These are phyloP conservation scores for Glossophaga mutica DNA, from an alignment of 2,797 vertebrate genomes.

Conservation along the genomic window DNA sequence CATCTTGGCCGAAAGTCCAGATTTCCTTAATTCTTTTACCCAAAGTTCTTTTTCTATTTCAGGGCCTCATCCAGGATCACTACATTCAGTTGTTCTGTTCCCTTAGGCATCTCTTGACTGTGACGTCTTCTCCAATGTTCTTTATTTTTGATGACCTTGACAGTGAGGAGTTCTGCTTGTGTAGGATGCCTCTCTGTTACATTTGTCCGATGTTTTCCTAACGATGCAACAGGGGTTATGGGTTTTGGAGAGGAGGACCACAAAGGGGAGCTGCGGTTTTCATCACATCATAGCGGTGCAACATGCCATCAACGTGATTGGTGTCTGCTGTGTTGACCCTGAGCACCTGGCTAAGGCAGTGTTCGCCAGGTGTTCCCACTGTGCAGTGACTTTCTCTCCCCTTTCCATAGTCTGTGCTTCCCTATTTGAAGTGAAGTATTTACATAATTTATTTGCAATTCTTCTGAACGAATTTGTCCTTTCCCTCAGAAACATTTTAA, in stretches of 20 bases:
- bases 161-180: not conserved
- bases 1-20: no score
- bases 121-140: not conserved
- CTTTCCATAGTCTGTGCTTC: not conserved
- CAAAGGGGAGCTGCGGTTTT: not conserved
- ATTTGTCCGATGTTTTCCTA: not conserved
- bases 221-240: not conserved
- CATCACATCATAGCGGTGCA: no score
- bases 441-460: not conserved
- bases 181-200: not conserved
- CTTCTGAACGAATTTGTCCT: not conserved
- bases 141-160: not conserved
- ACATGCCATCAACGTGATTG: fast-evolving
- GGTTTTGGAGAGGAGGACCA: not conserved
- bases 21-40: not conserved
- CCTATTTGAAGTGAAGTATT: not conserved
- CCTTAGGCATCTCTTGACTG: not conserved
- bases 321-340: not conserved
- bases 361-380: not conserved
- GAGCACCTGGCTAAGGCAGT: not conserved
- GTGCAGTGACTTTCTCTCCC: not conserved
- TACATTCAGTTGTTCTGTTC: not conserved
- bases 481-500: not conserved
- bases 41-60: not conserved
- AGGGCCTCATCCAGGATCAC: not conserved